Evolutionary conservation across 1,140 invertebrate genomes (phyloP), one percentile per base, ranked within the genome.

Genomic region (Colletes gigas): DNA sequence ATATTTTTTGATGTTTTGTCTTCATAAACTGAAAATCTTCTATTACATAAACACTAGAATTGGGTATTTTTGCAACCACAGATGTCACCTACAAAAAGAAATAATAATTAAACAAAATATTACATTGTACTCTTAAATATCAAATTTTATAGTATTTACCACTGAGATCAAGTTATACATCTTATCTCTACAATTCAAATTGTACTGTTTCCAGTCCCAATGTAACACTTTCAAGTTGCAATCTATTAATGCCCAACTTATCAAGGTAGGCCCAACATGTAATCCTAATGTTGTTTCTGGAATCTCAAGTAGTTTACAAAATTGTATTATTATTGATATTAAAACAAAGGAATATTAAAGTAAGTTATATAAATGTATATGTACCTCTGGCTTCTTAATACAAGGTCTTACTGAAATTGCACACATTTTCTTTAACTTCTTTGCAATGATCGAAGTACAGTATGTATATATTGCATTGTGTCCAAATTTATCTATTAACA

Each of bases 221-320:
- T 63, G 4, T 44, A 85, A 66, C 41, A 86, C 30, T 4, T 81
- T 3, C 15, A 44, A 86, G 71, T 75, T 4, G 0, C 9, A 10
- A 41, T 59, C 54, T 54, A 86, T 1, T 39, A 71, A 69, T 60
- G 71, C 8, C 83, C 83, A 86, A 60, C 47, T 76, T 69, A 85
- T 19, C 21, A 67, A n/a, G 1, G 39, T 50, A 4, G 7, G 3
- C 6, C 83, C 79, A 14, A 85, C 0, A 4, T 86, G 15, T 57
- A 85, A 50, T 10, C 68, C 79, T 44, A 86, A 55, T 60, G 63
- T 19, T 14, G 52, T 50, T 39, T 17, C 4, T 59, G 70, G 60
- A 10, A 47, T 41, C 77, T 79, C 4, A n/a, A 79, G 30, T 14
- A 39, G 9, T 54, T 55, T 21, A 14, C 9, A 57, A 67, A 47